Evolutionary conservation across 1,140 invertebrate species (phyloP), one percentile per base, ranked within the genome.

Genomic region (Procambarus virginalis): DNA sequence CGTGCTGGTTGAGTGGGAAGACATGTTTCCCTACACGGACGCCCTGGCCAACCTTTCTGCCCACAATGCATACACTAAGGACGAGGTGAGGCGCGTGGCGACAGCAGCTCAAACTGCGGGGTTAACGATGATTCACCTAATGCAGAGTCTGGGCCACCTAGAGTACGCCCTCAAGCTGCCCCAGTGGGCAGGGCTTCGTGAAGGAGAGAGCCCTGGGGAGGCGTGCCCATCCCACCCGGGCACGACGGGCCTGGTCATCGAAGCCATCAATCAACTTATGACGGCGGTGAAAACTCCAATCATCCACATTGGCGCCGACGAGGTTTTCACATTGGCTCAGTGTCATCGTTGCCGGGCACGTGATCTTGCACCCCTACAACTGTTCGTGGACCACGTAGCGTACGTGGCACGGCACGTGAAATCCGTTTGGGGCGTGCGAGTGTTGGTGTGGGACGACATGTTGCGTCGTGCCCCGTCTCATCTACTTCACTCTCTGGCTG

Each of bases 321-420:
- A 95, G 93, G 94, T 93, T 92, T 93, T 93, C 79, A 96, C 97
- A 91, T 95, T 98, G 93, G 97, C 97, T 3, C 95, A 96, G 92
- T 98, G 97, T 93, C 93, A 95, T 2, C 93, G 95, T 4, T 99
- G 97, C 92, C 95, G 14, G 94, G 95, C 88, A 93, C 94, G 92
- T 95, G 2, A 93, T 94, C 12, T 95, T 94, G 48, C 95, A 2
- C 89, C 86, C 83, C 92, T 95, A 10, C 95, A 95, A 90, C 93
- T 95, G 60, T 89, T 84, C 45, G 55, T 84, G 55, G 55, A 93
- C 84, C 95, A 95, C 92, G 94, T 95, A 0, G 93, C 92, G 22
- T 20, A 68, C 20, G 89, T 92, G 22, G 92, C 92, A 6, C 89
- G 64, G 45, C 93, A 94, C 88, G 93, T 93, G 0, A 92, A 90